These are phyloP conservation scores for Alosa alosa DNA, from an alignment of 2,113 vertebrate genomes.

Conservation along the genomic window DNA sequence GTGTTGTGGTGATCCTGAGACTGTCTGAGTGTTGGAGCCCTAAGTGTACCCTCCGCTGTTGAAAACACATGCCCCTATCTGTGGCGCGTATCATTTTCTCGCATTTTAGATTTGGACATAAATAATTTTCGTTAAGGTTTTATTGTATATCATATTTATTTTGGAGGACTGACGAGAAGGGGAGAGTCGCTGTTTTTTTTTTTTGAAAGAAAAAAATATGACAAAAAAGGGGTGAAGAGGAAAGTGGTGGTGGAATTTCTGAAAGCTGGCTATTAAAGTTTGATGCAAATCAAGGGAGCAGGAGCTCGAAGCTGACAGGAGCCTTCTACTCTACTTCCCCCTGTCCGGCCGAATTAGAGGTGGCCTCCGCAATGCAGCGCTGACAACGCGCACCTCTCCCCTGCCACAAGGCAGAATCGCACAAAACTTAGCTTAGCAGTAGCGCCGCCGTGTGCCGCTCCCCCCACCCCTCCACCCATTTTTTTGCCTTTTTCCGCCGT, in stretches of 20 bases:
- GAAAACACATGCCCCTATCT: background rate
- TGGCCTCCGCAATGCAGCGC: constrained; percentile 72
- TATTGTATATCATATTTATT: constrained; percentile 15
- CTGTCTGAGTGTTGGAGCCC: background rate
- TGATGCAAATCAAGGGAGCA: constrained; percentile 96
- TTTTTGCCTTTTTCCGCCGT: background rate
- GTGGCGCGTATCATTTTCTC: background rate
- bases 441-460: background rate
- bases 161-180: background rate
- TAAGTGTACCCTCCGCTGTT: background rate
- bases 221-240: background rate
- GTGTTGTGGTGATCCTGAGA: background rate
- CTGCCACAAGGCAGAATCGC: constrained; percentile 68
- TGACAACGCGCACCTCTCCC: constrained; percentile 70
- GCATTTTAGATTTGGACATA: background rate
- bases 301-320: constrained; percentile 95
- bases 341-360: constrained; percentile 92
- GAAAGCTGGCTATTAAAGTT: constrained; percentile 94
- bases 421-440: constrained; percentile 67
- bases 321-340: constrained; percentile 97
- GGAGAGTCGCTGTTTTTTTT: background rate
- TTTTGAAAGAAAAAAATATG: background rate
- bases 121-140: background rate
- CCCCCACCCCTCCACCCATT: background rate
- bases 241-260: constrained; percentile 80